These are phyloP conservation scores for Leguminivora glycinivorella DNA, from an alignment of 1,140 invertebrate species.

Conservation along the genomic window DNA sequence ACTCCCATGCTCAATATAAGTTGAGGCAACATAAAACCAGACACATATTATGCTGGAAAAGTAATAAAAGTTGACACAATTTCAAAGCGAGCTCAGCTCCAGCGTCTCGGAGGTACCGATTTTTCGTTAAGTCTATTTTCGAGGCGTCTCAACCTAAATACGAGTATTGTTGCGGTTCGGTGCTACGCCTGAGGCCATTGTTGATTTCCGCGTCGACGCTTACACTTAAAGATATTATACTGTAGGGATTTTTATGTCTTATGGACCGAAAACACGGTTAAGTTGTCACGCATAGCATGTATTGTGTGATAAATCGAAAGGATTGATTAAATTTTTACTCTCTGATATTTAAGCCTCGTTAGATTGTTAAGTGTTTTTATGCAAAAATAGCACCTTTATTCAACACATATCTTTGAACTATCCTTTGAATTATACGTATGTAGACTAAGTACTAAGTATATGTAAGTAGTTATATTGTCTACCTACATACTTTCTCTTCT, in stretches of 20 bases:
- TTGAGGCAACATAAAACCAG: slow-evolving; percentile 9
- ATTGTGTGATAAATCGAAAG: background rate
- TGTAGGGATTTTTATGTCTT: slow-evolving; percentile 22
- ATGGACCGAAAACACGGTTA: background rate
- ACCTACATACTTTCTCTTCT: too few relatives aligned
- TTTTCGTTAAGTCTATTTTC: slow-evolving; percentile 51
- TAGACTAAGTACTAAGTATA: too few relatives aligned
- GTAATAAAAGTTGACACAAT: slow-evolving; percentile 57
- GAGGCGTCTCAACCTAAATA: slow-evolving; percentile 48
- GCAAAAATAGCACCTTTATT: too few relatives aligned
- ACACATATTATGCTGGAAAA: slow-evolving; percentile 32
- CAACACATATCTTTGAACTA: too few relatives aligned
- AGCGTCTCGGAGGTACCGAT: slow-evolving; percentile 37
- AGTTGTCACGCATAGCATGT: background rate
- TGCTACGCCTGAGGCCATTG: slow-evolving; percentile 33
- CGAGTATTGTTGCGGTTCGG: slow-evolving; percentile 39
- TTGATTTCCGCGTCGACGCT: slow-evolving; percentile 34
- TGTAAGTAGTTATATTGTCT: too few relatives aligned
- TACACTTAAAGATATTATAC: slow-evolving; percentile 50
- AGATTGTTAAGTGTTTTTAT: too few relatives aligned
- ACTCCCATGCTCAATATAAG: background rate
- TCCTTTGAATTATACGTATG: too few relatives aligned
- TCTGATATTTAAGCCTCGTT: too few relatives aligned
- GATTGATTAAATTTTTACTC: background rate
- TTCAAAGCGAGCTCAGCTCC: slow-evolving; percentile 42